Base-by-base conservation (phyloP, 2,888 invertebrate species). In the Patella depressa region DNA sequence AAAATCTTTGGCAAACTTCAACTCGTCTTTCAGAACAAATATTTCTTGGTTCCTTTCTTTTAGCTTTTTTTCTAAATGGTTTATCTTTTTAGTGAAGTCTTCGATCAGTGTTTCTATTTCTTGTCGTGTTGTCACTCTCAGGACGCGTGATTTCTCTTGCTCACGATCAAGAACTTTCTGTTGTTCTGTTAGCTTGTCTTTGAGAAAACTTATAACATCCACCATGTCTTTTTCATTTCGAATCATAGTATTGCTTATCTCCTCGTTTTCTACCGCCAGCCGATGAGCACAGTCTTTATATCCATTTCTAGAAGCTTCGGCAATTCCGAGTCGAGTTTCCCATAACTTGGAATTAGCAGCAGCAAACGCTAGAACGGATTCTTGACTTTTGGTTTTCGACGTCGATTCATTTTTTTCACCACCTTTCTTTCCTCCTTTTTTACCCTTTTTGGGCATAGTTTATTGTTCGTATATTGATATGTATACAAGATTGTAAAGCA, bases 331-430 rank as follows among this genome's bases (percentile, higher is more conserved):
- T 65, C 65, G 65, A 11, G 65, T 24, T 65, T 65, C 65, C 65
- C 65, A 65, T 65, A 65, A 65, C 24, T 24, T 19, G 19, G 65
- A 65, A 65, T 65, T 65, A 24, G 65, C 65, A 24, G 65, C 65
- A 19, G 65, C 19, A 65, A 65, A n/a, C 19, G 65, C 65, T 11
- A 65, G 24, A 11, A 65, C 24, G 12, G 19, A 24, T 65, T 65
- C 65, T 11, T 65, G 24, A 14, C 65, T 65, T 65, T 24, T 24
- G 5, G 65, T 24, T 24, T 24, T 19, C 2, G 19, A 3, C 11
- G 65, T 24, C 24, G 19, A 3, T 14, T 19, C 19, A 24, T 24
- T 19, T 24, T 65, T 65, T 12, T 24, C 65, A 24, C 19, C 12
- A 65, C 24, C 65, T 3, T 19, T 19, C 24, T 15, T 65, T 24